Evolutionary conservation across 2,797 vertebrate species (phyloP), one percentile per base, ranked within the genome.

Genomic region (Poeciliopsis presidionis): DNA sequence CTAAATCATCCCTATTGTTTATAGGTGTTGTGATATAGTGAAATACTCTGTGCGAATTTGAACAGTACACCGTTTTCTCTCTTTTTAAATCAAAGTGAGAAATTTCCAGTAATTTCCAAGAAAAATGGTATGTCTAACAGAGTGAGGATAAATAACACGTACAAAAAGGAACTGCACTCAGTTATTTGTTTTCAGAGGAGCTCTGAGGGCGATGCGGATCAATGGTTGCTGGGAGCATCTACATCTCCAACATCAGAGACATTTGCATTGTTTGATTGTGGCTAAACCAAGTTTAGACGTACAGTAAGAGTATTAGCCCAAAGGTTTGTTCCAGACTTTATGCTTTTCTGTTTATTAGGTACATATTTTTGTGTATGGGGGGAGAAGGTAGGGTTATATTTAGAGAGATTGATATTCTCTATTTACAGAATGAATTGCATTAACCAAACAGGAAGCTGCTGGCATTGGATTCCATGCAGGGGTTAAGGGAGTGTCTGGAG

Each of bases 191-290:
- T 83, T 86, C 84, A 79, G 76, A 90, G 85, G 74, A 82, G 84
- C 88, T 92, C 84, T 81, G 74, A 88, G 89, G 87, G 86, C 2
- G 5, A 51, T 80, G 0, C n/a, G 72, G 89, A 93, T 93, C 92
- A 88, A 91, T 93, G 90, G 80, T 90, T 67, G 84, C 89, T 89
- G 85, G 87, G 79, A 88, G 89, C 92, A 88, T 83, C 89, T 90
- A 86, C 80, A 73, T 91, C 84, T 91, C 87, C 91, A 87, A 90
- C 92, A 90, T 91, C 88, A 92, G 53, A 93, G 88, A 87, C 90
- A 94, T 95, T 94, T 93, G 91, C 90, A 94, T 94, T 91, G 92
- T 94, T 93, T 92, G 88, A 92, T 86, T 92, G 88, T 90, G 89
- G 84, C 81, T 86, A 81, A 91, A 90, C 84, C 89, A 82, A 89